A percentile compares a stretch with the other conserved stretches of the same genome.
These are phyloP conservation scores for Euthynnus affinis DNA, from an alignment of 2,797 vertebrate genomes.

Conservation along the genomic window DNA sequence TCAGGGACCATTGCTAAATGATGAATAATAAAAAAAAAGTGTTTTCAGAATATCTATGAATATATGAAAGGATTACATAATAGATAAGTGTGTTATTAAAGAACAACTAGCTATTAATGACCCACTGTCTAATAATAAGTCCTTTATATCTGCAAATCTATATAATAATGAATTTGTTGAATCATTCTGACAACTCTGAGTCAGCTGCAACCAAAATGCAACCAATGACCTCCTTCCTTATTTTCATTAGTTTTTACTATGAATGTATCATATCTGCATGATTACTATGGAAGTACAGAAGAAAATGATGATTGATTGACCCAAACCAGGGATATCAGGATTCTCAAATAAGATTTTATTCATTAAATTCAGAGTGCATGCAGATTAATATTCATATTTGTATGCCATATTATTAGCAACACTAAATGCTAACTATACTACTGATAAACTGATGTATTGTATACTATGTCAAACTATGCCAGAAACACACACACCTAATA, in stretches of 20 bases:
- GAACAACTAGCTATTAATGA: neutral
- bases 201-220: no score
- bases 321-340: neutral
- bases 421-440: neutral
- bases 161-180: no score
- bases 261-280: no score
- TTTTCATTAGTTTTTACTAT: no score
- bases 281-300: neutral
- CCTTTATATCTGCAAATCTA: no score
- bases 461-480: neutral
- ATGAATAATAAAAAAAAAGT: no score
- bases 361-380: neutral
- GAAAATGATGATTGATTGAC: neutral
- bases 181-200: no score
- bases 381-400: neutral
- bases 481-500: neutral
- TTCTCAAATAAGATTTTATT: neutral
- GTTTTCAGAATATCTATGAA: neutral
- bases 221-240: neutral
- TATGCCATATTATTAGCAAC: neutral
- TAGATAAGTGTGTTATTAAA: no score
- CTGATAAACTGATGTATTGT: neutral
- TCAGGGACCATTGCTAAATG: no score
- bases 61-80: neutral
- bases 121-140: no score